phyloP scores from a whole-genome alignment of 2,113 vertebrate species.

The Corythaixoides concolor region DNA sequence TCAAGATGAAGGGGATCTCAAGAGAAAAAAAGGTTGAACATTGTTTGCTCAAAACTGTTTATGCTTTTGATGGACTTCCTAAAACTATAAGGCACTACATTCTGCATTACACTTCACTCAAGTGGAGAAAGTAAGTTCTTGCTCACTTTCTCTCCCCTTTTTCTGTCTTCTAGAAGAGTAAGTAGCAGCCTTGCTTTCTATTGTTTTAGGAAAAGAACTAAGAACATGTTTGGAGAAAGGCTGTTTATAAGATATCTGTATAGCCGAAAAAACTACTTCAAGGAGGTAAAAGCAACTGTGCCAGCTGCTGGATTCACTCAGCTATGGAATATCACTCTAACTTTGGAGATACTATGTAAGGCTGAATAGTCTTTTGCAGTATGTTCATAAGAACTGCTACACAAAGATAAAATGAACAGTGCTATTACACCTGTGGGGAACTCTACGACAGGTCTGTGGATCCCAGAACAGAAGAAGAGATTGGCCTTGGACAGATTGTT shows the following conservation, averaged over 20 bases:
- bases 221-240: neutral
- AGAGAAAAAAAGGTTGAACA: neutral
- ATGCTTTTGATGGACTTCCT: accelerated
- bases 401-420: neutral
- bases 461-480: too few relatives aligned
- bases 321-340: neutral
- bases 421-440: too few relatives aligned
- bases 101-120: neutral
- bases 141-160: neutral
- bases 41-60: neutral
- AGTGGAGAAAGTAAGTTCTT: neutral
- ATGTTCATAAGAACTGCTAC: neutral
- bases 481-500: too few relatives aligned
- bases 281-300: neutral
- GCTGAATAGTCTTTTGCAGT: neutral
- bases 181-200: neutral
- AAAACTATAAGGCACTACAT: neutral
- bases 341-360: neutral
- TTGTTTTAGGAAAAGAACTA: neutral
- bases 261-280: neutral
- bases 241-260: neutral
- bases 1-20: neutral
- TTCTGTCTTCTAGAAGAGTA: neutral
- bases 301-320: neutral
- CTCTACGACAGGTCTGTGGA: too few relatives aligned